Evolutionary conservation across 1,140 invertebrate genomes (phyloP), one percentile per base, ranked within the genome.

Genomic region (Drosophila arizonae): DNA sequence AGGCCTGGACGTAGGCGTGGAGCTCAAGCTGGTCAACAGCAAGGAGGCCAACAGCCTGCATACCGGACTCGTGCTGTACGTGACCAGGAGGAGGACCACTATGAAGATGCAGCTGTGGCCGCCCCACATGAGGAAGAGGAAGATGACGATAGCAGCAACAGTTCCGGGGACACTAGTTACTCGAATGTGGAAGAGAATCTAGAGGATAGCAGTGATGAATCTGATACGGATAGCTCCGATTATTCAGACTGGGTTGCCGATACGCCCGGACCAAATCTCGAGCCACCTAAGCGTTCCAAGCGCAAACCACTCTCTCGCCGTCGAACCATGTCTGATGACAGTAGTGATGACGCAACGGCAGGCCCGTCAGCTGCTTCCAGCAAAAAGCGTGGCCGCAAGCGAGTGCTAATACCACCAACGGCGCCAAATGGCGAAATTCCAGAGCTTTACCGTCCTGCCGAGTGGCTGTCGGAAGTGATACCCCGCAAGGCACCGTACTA

Each of bases 401-500:
- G 85, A 9, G 73, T 92, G 17, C 65, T 90, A 5, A 85, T 91
- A 11, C 86, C 91, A 11, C 92, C 92, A n/a, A 75, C 84, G 21
- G 78, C 80, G 45, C 71, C 79, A 0, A 91, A 91, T 61, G 89
- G 92, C 60, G 95, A 96, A 93, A 94, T 97, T 79, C 95, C 96
- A 6, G 96, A 97, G 92, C 93, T 93, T 69, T 99, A 95, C 93
- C 94, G 96, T 69, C 97, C 97, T 8, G 95, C 97, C 36, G 97
- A 99, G 88, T 99, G 98, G 98, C 93, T 99, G 36, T 97, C 97
- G 1, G 97, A 97, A 91, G 95, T 97, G 13, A 94, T 96, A 77
- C 98, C 98, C 6, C 94, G 96, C 61, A 98, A 98, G 93, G 95
- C 97, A 30, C 98, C 98, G 13, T 99, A 99, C 93, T 98, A 98